A percentile compares a stretch with the other conserved stretches of the same genome.
These are phyloP conservation scores for Mohoua ochrocephala DNA, from an alignment of 2,113 vertebrate species.

Conservation along the genomic window DNA sequence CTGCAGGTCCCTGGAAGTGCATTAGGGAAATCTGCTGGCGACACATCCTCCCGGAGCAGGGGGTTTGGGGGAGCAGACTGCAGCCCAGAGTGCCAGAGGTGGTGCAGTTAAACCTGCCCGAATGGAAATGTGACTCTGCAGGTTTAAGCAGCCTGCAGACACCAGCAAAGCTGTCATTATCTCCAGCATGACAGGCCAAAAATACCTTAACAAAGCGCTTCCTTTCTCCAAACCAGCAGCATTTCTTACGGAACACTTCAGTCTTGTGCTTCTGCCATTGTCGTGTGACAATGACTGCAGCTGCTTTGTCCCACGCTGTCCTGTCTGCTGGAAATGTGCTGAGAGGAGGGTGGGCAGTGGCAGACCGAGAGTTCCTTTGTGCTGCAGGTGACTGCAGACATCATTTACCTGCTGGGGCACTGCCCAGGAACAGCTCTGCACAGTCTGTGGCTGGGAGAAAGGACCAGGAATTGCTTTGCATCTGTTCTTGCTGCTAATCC, in stretches of 20 bases:
- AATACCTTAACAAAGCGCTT: background rate
- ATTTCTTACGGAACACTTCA: background rate
- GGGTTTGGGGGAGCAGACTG: background rate
- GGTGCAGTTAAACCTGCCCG: background rate
- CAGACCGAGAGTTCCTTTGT: fast-evolving
- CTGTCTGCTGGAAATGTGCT: background rate
- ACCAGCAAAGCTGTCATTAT: background rate
- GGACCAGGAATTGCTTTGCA: background rate
- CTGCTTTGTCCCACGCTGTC: background rate
- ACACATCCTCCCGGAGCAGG: background rate
- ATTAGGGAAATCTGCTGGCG: background rate
- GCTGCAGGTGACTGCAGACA: background rate
- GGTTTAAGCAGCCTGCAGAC: background rate
- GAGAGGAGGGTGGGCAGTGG: fast-evolving
- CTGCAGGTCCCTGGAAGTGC: background rate
- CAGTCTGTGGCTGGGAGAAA: background rate
- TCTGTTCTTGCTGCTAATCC: conserved; percentile 40
- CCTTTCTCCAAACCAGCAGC: background rate
- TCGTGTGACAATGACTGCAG: background rate
- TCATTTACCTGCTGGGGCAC: background rate
- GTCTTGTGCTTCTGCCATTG: background rate
- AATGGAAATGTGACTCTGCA: background rate
- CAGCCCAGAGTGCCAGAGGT: background rate
- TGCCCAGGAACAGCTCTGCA: background rate
- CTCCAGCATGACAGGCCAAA: background rate